phyloP scores from a whole-genome alignment of 2,797 vertebrate species.

The Hypotaenidia philippensis region DNA sequence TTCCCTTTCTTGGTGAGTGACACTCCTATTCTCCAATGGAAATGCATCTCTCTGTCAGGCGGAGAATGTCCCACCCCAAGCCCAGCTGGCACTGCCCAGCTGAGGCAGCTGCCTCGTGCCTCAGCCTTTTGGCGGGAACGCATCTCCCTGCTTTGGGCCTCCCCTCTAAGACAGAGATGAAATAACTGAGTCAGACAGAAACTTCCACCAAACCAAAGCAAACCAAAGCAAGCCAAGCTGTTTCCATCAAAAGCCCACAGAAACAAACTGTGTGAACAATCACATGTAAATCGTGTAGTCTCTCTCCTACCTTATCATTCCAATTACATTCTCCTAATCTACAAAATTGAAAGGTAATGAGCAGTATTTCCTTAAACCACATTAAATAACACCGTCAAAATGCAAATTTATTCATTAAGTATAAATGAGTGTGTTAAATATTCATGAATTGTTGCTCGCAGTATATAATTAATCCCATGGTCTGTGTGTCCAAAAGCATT shows the following conservation, averaged over 20 bases:
- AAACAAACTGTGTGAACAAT: constrained; percentile 36
- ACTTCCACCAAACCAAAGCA: not conserved
- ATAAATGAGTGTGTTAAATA: constrained; percentile 87
- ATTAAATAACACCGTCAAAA: constrained; percentile 87
- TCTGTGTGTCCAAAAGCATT: constrained; percentile 81
- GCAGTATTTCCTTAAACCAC: constrained; percentile 85
- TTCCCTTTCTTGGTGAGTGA: not conserved
- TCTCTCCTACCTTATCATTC: constrained; percentile 77
- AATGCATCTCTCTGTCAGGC: not conserved
- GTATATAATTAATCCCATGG: constrained; percentile 85
- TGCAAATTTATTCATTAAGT: constrained; percentile 89
- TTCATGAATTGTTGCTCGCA: constrained; percentile 85
- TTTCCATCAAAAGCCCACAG: not conserved
- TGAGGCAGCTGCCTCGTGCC: accelerated
- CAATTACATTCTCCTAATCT: constrained; percentile 83
- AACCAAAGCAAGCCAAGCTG: not conserved
- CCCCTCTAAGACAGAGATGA: not conserved
- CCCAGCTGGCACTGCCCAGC: accelerated
- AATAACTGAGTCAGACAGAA: not conserved
- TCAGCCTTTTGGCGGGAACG: accelerated
- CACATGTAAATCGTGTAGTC: constrained; percentile 58
- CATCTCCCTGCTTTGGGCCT: accelerated
- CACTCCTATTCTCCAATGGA: not conserved
- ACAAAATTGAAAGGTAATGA: constrained; percentile 84
- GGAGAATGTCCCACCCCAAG: accelerated